Base-by-base conservation (phyloP, 2,888 invertebrate species). In the Gandaritis pyraliata region DNA sequence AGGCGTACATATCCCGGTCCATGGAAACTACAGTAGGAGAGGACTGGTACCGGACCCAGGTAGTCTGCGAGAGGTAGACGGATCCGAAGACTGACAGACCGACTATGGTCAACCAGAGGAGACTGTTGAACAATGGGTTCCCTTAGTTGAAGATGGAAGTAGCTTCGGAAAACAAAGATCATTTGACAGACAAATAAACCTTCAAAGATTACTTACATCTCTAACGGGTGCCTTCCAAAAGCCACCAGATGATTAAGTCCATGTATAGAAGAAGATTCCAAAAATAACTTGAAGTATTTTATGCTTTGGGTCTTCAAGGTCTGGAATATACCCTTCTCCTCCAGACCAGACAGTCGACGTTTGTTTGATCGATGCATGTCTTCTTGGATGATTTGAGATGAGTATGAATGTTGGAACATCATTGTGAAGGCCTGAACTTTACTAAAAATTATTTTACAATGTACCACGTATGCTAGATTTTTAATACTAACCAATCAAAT, bases 11-110 rank as follows among this genome's bases (percentile, higher is more conserved):
- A 77, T 95, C 95, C 1, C 95, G 89, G 80, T 95, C 95, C 94
- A 95, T 95, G 16, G 95, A 95, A 36, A 95, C 94, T 5, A 95
- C 95, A 45, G 95, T 95, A 1, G 95, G 95, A 6, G 95, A 95
- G 45, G 94, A 94, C 80, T 94, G 94, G 78, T 95, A 95, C 29
- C 95, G 93, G 7, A 84, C 81, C 94, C 95, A 94, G 7, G 95
- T 95, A 47, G 93, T 86, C 62, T 86, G 83, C 23, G 95, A 95
- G 41, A 94, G 83, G 70, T 89, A 92, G 16, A 93, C 77, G 8
- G 94, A 90, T 3, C 94, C 93, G 66, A 90, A 93, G 8, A 93
- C 84, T 0, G 94, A 94, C 29, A 93, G 72, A 11, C 83, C 85
- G 36, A 95, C 93, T 61, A 93, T 86, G 3, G 84, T 80, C 11